These are phyloP conservation scores for Aegithalos caudatus DNA, from an alignment of 2,113 vertebrate genomes.

Conservation along the genomic window DNA sequence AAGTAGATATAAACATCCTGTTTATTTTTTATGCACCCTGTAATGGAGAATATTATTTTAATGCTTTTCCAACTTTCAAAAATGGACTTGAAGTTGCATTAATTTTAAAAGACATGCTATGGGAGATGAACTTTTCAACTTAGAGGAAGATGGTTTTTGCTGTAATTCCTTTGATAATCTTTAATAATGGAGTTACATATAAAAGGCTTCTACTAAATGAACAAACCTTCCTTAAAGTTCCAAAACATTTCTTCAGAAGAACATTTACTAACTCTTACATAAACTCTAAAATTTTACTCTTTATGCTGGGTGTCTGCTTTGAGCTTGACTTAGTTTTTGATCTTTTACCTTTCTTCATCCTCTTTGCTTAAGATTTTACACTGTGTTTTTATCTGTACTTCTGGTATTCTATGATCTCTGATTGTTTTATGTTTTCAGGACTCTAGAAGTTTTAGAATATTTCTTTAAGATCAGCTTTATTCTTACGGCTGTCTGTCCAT, in stretches of 20 bases:
- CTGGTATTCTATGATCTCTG: slow-evolving; percentile 66
- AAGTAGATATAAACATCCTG: not conserved
- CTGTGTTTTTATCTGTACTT: slow-evolving; percentile 63
- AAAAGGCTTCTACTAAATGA: slow-evolving; percentile 48
- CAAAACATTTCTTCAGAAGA: slow-evolving; percentile 58
- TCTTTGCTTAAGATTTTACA: slow-evolving; percentile 72
- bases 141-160: not conserved
- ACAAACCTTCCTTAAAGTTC: slow-evolving; percentile 27
- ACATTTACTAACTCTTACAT: slow-evolving; percentile 58
- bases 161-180: not conserved
- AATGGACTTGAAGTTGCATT: slow-evolving; percentile 20
- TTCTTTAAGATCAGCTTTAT: slow-evolving; percentile 43
- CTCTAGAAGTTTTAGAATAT: slow-evolving; percentile 56
- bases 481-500: slow-evolving; percentile 44
- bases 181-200: slow-evolving; percentile 15
- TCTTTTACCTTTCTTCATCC: slow-evolving; percentile 69
- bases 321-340: slow-evolving; percentile 72
- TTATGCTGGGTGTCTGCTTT: slow-evolving; percentile 61
- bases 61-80: not conserved
- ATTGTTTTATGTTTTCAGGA: slow-evolving; percentile 73
- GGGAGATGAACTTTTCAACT: slow-evolving; percentile 31
- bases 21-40: not conserved
- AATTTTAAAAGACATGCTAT: slow-evolving; percentile 29
- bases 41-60: not conserved
- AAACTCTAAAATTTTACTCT: slow-evolving; percentile 52